A percentile compares a stretch with the other conserved stretches of the same genome.
Conservation (phyloP, 2,888 invertebrate genomes). For the Cosmia pyralina region DNA sequence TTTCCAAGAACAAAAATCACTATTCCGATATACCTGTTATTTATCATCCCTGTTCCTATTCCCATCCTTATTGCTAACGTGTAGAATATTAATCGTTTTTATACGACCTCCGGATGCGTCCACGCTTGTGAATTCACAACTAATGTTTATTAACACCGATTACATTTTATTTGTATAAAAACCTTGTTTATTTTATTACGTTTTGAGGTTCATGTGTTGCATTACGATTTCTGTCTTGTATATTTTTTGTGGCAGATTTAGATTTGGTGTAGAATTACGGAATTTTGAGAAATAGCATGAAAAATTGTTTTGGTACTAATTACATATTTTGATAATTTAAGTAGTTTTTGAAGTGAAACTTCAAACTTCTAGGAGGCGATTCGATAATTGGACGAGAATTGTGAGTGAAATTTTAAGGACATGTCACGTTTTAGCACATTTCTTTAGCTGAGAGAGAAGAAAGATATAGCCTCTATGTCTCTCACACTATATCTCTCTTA, state of each 20-base stretch:
- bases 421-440: too few species aligned
- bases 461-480: too few species aligned
- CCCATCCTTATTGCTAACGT: slow-evolving; percentile 40
- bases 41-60: slow-evolving; percentile 19
- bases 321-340: too few species aligned
- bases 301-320: too few species aligned
- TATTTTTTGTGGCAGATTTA: slow-evolving; percentile 42
- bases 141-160: slow-evolving; percentile 66
- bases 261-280: slow-evolving; percentile 8
- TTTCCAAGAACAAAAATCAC: neutral
- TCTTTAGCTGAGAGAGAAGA: too few species aligned
- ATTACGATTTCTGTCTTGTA: slow-evolving; percentile 36
- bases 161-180: slow-evolving; percentile 62
- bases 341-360: too few species aligned
- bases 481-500: too few species aligned
- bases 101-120: slow-evolving; percentile 63
- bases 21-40: slow-evolving; percentile 8
- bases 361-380: too few species aligned
- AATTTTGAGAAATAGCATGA: neutral
- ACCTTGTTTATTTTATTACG: slow-evolving; percentile 59
- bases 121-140: slow-evolving; percentile 64
- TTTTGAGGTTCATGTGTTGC: slow-evolving; percentile 44
- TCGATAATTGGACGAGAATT: too few species aligned
- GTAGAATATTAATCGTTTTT: slow-evolving; percentile 66
- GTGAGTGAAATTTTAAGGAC: too few species aligned